Conservation (phyloP, 2,797 vertebrate genomes). For the Phrynocephalus guinanensis region DNA sequence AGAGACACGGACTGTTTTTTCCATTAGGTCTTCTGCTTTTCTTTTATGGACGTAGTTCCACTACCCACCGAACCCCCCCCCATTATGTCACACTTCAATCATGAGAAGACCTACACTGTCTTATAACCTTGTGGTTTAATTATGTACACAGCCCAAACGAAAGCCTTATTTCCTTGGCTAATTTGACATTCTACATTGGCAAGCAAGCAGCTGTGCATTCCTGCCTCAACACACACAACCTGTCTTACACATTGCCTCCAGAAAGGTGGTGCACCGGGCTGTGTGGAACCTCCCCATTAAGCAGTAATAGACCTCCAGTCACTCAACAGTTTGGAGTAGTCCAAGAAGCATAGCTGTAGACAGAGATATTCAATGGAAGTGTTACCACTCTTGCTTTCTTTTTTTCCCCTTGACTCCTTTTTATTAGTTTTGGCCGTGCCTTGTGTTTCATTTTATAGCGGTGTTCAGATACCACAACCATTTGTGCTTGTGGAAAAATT, state of each 20-base stretch:
- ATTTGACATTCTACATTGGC: neutral
- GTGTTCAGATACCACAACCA: neutral
- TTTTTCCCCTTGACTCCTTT: neutral
- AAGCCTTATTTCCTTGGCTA: neutral
- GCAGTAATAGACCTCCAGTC: neutral
- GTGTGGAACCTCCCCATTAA: neutral
- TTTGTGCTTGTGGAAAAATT: neutral
- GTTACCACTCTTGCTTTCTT: neutral
- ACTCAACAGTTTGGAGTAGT: neutral
- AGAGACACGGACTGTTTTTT: neutral
- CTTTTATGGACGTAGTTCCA: neutral
- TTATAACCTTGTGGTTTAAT: neutral
- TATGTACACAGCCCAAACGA: neutral
- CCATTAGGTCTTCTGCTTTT: neutral
- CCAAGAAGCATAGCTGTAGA: neutral
- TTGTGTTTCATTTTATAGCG: conserved; percentile 4
- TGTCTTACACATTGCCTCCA: neutral
- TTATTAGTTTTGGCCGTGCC: neutral
- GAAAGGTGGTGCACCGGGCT: neutral
- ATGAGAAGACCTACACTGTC: too few relatives aligned
- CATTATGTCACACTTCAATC: neutral
- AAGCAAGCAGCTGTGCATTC: neutral
- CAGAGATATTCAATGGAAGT: neutral
- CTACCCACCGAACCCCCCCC: too few relatives aligned
- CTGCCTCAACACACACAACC: neutral